A percentile compares a stretch with the other conserved stretches of the same genome.
These are phyloP conservation scores for Cosmia trapezina DNA, from an alignment of 2,888 invertebrate species.

Conservation along the genomic window DNA sequence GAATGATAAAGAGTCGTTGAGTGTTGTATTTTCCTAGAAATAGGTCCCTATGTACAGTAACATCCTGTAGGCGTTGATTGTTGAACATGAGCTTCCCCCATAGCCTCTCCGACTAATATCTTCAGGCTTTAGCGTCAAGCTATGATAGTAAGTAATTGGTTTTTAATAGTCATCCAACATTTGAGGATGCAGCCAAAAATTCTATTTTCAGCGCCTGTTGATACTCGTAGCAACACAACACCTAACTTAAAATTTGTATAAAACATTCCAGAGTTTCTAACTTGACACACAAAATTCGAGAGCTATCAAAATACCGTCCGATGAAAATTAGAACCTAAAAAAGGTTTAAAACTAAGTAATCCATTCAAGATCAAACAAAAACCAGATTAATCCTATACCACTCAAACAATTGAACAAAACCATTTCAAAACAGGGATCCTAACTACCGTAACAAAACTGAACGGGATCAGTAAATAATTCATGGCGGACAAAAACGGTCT, in stretches of 20 bases:
- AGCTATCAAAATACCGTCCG: not conserved
- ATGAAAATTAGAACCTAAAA: not conserved
- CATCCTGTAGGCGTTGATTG: constrained; percentile 3
- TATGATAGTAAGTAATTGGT: too few relatives aligned
- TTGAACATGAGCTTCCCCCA: constrained; percentile 9
- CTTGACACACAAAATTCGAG: not conserved
- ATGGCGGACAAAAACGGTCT: constrained; percentile 58
- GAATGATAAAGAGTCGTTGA: constrained; percentile 49
- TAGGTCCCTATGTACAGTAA: constrained; percentile 1
- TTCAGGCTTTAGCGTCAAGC: not conserved
- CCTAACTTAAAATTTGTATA: not conserved
- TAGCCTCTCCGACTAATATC: not conserved
- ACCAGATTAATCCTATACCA: constrained; percentile 34
- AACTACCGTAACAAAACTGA: constrained; percentile 46
- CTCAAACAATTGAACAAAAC: constrained; percentile 55
- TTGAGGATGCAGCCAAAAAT: not conserved
- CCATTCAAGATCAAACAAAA: constrained; percentile 26
- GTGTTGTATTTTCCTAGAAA: constrained; percentile 30
- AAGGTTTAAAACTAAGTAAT: constrained; percentile 4
- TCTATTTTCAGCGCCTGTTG: not conserved
- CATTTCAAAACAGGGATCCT: constrained; percentile 34
- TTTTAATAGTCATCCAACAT: not conserved
- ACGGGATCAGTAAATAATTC: constrained; percentile 59
- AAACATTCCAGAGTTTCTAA: not conserved
- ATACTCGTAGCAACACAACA: not conserved